Base-by-base conservation (phyloP, 2,888 invertebrate species). In the Drosophila aldrichi region DNA sequence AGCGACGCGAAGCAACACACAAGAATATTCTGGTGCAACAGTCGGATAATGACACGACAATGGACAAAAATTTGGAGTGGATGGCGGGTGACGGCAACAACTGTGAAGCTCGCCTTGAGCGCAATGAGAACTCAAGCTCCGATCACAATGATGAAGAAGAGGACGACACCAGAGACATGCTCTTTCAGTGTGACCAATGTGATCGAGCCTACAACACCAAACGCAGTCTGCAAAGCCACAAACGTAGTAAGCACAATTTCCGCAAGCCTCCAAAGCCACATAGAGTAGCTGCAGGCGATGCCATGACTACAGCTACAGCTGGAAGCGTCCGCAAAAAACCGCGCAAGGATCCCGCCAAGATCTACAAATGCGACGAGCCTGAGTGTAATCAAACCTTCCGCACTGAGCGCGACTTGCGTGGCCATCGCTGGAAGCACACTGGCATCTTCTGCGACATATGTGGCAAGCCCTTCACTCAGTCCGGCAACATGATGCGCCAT, bases 361-460 rank as follows among this genome's bases (percentile, higher is more conserved):
- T 84, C 44, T 82, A 82, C 55, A 86, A 82, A 69, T 91, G 91
- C 52, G 60, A 71, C 4, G 88, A 90, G 40, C 20, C 14, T 10
- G 81, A 68, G 18, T 91, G 91, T 67, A 85, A 80, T 38, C 82
- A 89, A 46, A 77, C 82, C 0, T 91, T 91, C 62, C 86, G 87
- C 14, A 86, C 86, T 2, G 91, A 84, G 38, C 79, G 91, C 1
- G 88, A 90, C 55, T 63, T 91, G 25, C 83, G 87, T 0, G 90
- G 88, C 1, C 91, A 91, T 59, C 88, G 84, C 46, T 90, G 86
- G 85, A 91, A 91, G 61, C 91, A 91, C 46, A 91, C 91, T n/a
- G 91, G 91, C n/a, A 91, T 91, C 40, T 77, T 86, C 38, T 92
- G 92, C 52, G 91, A 92, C 63, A 90, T 92, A 36, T 92, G 92